phyloP scores from a whole-genome alignment of 2,888 invertebrate genomes.

The Crematogaster levior region DNA sequence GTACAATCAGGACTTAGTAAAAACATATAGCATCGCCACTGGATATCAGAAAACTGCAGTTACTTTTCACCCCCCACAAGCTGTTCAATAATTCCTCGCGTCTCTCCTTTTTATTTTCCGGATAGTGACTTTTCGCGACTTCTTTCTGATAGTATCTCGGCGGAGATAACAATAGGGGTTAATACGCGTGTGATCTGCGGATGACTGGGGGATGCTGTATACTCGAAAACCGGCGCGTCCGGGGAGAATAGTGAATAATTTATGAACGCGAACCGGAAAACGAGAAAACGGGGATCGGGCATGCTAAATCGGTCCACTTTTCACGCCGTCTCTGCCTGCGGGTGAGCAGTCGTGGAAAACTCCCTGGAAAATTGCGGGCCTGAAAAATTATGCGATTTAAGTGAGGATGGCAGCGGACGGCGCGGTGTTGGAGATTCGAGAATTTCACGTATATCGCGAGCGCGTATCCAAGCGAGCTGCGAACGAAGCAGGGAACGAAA shows the following conservation, averaged over 20 bases:
- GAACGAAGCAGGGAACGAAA: conserved; percentile 14
- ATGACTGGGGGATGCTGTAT: conserved; percentile 33
- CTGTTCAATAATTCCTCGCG: neutral
- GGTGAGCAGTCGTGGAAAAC: conserved; percentile 1
- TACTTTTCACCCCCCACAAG: neutral
- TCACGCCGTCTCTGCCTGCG: conserved; percentile 33
- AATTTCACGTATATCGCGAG: conserved; percentile 2
- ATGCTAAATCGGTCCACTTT: conserved; percentile 50
- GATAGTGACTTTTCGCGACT: neutral
- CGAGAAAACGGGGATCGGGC: conserved; percentile 19
- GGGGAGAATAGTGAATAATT: conserved; percentile 39
- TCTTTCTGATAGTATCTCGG: neutral
- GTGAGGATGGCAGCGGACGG: neutral
- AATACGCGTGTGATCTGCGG: conserved; percentile 20
- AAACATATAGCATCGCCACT: neutral
- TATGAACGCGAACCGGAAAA: conserved; percentile 40
- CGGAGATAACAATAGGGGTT: conserved; percentile 19
- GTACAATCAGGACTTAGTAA: neutral
- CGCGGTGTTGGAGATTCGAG: conserved; percentile 13
- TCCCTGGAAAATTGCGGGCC: conserved; percentile 28
- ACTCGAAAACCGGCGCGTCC: conserved; percentile 7
- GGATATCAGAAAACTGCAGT: neutral
- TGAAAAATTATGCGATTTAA: conserved; percentile 44
- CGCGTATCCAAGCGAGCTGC: neutral
- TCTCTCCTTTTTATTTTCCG: neutral